Percentiles rank a stretch among this genome's conserved stretches.
Evolutionary conservation across 1,140 invertebrate genomes (phyloP).

Genomic region (Sitobion miscanthi): DNA sequence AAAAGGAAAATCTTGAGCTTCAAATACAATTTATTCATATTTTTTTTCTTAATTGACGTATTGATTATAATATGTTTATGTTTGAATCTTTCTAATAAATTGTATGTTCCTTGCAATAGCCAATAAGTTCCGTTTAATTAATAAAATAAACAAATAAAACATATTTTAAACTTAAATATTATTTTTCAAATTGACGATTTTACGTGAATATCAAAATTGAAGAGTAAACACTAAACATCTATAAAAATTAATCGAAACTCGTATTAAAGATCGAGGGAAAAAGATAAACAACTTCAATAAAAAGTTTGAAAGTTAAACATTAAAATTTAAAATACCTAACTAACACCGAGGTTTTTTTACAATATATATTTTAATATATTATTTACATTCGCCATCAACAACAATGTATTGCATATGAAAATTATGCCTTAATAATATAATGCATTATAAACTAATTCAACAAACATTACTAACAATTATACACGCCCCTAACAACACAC

Average conservation of each 20-base stretch:
- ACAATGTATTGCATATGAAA: not conserved
- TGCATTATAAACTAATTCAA: not conserved
- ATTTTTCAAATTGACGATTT: not conserved
- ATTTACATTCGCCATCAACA: not conserved
- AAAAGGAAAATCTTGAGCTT: not conserved
- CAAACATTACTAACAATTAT: not conserved
- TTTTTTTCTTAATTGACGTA: not conserved
- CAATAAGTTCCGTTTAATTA: not conserved
- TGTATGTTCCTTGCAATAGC: not conserved
- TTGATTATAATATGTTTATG: not conserved
- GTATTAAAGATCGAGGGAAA: not conserved
- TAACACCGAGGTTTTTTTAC: not conserved
- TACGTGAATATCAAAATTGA: not conserved
- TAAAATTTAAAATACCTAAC: not conserved
- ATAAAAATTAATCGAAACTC: not conserved
- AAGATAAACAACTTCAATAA: not conserved
- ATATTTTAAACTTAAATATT: not conserved
- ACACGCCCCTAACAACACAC: not conserved
- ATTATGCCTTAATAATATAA: not conserved
- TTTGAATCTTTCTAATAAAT: not conserved
- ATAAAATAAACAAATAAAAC: not conserved
- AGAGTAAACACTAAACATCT: not conserved
- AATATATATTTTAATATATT: not conserved
- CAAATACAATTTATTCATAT: not conserved
- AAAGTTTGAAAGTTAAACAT: not conserved